Percentiles rank a stretch among this genome's conserved stretches.
Evolutionary conservation across 2,113 vertebrate species (phyloP).

Genomic region (Dendropsophus ebraccatus): DNA sequence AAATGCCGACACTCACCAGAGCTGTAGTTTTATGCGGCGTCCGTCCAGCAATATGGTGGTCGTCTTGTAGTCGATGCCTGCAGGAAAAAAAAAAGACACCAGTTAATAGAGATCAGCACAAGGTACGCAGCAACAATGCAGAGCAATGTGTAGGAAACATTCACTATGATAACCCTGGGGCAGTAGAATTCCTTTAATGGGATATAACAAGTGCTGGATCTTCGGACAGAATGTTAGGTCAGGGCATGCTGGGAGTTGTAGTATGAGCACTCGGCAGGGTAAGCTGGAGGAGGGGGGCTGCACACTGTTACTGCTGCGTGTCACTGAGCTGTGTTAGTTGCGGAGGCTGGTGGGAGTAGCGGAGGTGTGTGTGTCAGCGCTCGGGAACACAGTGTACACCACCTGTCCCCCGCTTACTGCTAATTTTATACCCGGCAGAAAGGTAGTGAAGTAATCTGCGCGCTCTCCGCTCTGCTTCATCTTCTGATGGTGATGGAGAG

Average conservation of each 20-base stretch:
- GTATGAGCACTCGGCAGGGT: not conserved
- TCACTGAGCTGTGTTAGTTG: not conserved
- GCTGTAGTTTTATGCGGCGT: conserved; percentile 84
- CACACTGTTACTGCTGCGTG: not conserved
- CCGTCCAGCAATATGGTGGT: conserved; percentile 86
- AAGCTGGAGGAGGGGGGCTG: too few relatives aligned
- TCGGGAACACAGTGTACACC: conserved; percentile 14
- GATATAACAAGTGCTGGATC: not conserved
- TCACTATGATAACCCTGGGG: too few relatives aligned
- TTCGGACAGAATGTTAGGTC: not conserved
- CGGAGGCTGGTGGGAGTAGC: conserved; percentile 37
- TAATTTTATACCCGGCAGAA: conserved; percentile 30
- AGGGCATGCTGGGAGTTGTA: not conserved
- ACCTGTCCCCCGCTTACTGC: too few relatives aligned
- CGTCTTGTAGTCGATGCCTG: conserved; percentile 88
- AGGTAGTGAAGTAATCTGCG: not conserved
- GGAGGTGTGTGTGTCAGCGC: conserved; percentile 30
- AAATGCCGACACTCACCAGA: conserved; percentile 75
- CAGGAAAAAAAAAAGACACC: conserved; percentile 23
- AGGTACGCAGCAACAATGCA: not conserved
- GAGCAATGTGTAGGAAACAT: not conserved
- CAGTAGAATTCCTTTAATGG: too few relatives aligned
- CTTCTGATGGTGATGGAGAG: not conserved
- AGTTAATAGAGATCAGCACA: not conserved
- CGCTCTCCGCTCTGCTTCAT: not conserved